Evolutionary conservation across 2,888 invertebrate genomes (phyloP).

Genomic region (Drosophila algonquin): DNA sequence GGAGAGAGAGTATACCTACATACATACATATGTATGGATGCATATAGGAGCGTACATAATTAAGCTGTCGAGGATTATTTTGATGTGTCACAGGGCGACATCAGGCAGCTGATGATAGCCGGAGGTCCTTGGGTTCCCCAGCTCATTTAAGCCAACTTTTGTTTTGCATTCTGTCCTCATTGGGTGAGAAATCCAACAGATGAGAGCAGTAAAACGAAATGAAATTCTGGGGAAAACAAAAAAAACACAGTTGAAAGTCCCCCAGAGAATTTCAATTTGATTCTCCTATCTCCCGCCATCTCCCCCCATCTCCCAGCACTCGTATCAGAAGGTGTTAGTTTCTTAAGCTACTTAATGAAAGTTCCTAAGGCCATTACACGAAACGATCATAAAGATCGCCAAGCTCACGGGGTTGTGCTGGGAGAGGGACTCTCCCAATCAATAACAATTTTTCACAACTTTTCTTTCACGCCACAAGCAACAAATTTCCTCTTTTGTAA

Average conservation of each 20-base stretch:
- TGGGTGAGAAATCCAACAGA: constrained; percentile 42
- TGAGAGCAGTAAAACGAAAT: constrained; percentile 27
- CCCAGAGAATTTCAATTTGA: constrained; percentile 13
- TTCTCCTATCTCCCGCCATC: too few species aligned
- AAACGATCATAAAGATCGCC: constrained; percentile 40
- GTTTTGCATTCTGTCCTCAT: constrained; percentile 53
- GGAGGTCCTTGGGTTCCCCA: constrained; percentile 25
- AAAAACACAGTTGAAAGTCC: background rate
- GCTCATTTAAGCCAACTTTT: constrained; percentile 78
- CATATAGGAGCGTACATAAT: constrained; percentile 78
- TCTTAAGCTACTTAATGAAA: constrained; percentile 29
- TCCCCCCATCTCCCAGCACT: background rate
- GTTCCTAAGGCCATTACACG: constrained; percentile 20
- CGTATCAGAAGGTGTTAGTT: constrained; percentile 14
- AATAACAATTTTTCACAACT: constrained; percentile 75
- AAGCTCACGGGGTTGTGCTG: constrained; percentile 6
- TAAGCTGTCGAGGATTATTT: constrained; percentile 82
- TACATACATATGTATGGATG: background rate
- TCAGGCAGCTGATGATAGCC: constrained; percentile 74
- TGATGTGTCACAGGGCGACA: constrained; percentile 80
- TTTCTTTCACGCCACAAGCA: constrained; percentile 53
- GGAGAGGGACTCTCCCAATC: constrained; percentile 47
- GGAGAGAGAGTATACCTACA: background rate
- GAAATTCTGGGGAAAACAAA: constrained; percentile 1
- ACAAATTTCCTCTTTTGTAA: constrained; percentile 50